Conservation (phyloP, 1,140 invertebrate genomes). For the Sesamia nonagrioides region DNA sequence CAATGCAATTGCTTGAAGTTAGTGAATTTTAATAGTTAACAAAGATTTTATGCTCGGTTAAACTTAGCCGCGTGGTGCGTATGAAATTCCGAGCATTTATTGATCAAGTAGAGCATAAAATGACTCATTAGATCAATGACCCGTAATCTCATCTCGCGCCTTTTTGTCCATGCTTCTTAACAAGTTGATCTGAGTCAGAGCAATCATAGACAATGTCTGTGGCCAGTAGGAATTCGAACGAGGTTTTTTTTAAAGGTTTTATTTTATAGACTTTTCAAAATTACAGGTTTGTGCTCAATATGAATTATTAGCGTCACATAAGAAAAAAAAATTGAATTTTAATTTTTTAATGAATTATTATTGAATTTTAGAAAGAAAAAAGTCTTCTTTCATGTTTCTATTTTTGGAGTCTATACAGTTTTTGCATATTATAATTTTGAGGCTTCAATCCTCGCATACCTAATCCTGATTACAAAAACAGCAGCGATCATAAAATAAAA, state of each 20-base stretch:
- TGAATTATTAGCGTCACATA: too few relatives aligned
- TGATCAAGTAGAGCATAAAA: constrained; percentile 73
- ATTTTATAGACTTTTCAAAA: neutral
- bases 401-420: too few relatives aligned
- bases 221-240: neutral
- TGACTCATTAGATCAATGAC: constrained; percentile 79
- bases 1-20: too few relatives aligned
- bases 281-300: too few relatives aligned
- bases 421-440: too few relatives aligned
- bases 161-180: constrained; percentile 36
- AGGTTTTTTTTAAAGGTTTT: neutral
- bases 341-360: too few relatives aligned
- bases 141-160: constrained; percentile 60
- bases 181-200: neutral
- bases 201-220: constrained; percentile 8
- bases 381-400: too few relatives aligned
- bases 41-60: constrained; percentile 25
- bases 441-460: too few relatives aligned
- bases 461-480: too few relatives aligned
- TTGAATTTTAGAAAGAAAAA: too few relatives aligned
- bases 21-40: neutral
- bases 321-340: too few relatives aligned
- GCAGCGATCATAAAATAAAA: too few relatives aligned
- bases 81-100: constrained; percentile 51
- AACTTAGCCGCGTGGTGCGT: neutral